Evolutionary conservation across 2,113 vertebrate genomes (phyloP), one percentile per base, ranked within the genome.

Genomic region (Desmodus rotundus): DNA sequence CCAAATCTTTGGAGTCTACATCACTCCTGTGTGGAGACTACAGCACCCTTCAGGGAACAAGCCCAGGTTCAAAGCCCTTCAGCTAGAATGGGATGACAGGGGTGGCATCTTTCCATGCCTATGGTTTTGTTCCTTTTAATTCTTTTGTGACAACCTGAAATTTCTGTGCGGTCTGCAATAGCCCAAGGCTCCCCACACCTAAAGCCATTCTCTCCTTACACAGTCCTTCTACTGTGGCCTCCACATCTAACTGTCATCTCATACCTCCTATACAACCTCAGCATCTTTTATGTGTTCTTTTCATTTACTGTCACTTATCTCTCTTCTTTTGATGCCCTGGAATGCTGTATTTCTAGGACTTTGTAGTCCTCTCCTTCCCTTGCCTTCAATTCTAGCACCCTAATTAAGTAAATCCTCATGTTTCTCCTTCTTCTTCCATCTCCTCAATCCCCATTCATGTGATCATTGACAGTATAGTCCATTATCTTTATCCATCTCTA

Each of bases 71-170:
- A n/a, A 76, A 68, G 54, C 12, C 13, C 45, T 41, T 76, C n/a
- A n/a, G 7, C 33, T 94, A 50, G 7, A 92, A 50, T 43, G 52
- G 52, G 58, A 73, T 24, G 24, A 72, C 12, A 61, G 6, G 3
- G 20, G 1, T 38, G 63, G 4, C 10, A 90, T 36, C 5, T 63
- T 81, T 77, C 38, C 14, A 70, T 70, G 61, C 7, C 47, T 56
- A 7, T 38, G 2, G 16, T 41, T 84, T 77, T 72, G 6, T 91
- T 92, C 36, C 24, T 94, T 86, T 88, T 83, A 33, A 91, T 73
- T 92, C 26, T 36, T 96, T 90, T 65, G 33, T 73, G 70, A 92
- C 4, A 94, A 87, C 33, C 65, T 76, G 61, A 94, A 95, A 81
- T n/a, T 24, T 56, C 84, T 52, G 2, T 31, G 24, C 22, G 36